A percentile compares a stretch with the other conserved stretches of the same genome.
Evolutionary conservation across 2,888 invertebrate genomes (phyloP).

Genomic region (Trissonchulus latispiculum): DNA sequence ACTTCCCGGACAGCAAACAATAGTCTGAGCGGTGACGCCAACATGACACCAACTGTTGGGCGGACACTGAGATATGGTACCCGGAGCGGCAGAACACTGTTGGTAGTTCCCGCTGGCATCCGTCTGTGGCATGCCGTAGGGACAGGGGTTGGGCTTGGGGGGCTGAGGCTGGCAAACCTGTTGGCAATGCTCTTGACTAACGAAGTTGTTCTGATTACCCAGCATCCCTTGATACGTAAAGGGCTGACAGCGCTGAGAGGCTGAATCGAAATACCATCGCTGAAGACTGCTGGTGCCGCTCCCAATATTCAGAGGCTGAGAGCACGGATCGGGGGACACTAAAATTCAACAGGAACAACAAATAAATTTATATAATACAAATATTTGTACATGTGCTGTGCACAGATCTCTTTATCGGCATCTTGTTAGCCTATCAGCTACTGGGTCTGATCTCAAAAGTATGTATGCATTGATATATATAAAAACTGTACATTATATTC

Average conservation of each 20-base stretch:
- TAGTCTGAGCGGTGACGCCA: conserved; percentile 17
- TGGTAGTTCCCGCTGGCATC: not conserved
- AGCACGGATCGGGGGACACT: not conserved
- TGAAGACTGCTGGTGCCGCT: not conserved
- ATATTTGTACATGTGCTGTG: too few relatives aligned
- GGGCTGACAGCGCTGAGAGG: not conserved
- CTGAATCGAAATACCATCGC: not conserved
- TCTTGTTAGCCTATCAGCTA: too few relatives aligned
- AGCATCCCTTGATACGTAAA: not conserved
- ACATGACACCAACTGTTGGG: conserved; percentile 21
- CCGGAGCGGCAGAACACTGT: not conserved
- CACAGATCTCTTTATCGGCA: too few relatives aligned
- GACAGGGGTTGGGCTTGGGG: not conserved
- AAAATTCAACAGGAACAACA: too few relatives aligned
- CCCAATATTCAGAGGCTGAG: not conserved
- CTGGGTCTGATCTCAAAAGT: too few relatives aligned
- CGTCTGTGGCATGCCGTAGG: not conserved
- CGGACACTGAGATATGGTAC: conserved; percentile 30
- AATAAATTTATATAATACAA: too few relatives aligned
- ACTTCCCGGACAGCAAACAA: conserved; percentile 21
- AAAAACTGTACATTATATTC: too few relatives aligned
- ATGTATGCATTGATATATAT: too few relatives aligned
- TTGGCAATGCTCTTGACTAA: not conserved
- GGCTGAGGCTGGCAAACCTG: not conserved
- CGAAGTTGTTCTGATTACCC: not conserved